phyloP scores from a whole-genome alignment of 2,888 invertebrate species.

The Maniola hyperantus region DNA sequence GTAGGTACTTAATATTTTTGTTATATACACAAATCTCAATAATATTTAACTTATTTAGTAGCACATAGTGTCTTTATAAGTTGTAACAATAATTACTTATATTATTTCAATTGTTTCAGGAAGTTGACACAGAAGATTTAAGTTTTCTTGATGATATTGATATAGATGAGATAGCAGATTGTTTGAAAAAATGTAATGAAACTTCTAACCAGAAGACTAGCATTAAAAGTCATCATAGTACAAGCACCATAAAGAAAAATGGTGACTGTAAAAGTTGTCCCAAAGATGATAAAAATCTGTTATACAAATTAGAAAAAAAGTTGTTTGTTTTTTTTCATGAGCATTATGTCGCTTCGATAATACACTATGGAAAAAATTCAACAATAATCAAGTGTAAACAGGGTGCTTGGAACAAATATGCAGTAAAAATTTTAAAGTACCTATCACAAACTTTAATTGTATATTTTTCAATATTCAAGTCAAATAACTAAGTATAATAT shows the following conservation, averaged over 20 bases:
- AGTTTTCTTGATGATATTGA: conserved; percentile 68
- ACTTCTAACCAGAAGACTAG: not conserved
- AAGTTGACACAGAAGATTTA: conserved; percentile 46
- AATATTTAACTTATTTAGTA: not conserved
- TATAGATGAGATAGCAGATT: conserved; percentile 64
- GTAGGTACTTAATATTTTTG: not conserved
- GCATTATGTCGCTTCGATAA: not conserved
- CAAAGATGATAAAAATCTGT: not conserved
- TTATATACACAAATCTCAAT: too few species aligned
- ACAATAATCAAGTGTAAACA: not conserved
- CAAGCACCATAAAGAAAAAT: not conserved
- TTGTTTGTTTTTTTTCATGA: not conserved
- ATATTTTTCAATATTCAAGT: not conserved
- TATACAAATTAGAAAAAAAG: not conserved
- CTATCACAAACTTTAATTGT: not conserved
- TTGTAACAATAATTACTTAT: too few species aligned
- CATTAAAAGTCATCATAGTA: not conserved
- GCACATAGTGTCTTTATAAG: too few species aligned
- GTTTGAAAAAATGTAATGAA: conserved; percentile 45
- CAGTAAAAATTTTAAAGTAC: conserved; percentile 1
- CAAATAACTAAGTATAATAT: not conserved
- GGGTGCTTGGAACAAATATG: not conserved
- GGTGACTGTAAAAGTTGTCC: not conserved
- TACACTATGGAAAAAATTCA: not conserved
- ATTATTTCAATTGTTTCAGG: not conserved